These are phyloP conservation scores for Delphinus delphis DNA, from an alignment of 2,113 vertebrate genomes.

Conservation along the genomic window DNA sequence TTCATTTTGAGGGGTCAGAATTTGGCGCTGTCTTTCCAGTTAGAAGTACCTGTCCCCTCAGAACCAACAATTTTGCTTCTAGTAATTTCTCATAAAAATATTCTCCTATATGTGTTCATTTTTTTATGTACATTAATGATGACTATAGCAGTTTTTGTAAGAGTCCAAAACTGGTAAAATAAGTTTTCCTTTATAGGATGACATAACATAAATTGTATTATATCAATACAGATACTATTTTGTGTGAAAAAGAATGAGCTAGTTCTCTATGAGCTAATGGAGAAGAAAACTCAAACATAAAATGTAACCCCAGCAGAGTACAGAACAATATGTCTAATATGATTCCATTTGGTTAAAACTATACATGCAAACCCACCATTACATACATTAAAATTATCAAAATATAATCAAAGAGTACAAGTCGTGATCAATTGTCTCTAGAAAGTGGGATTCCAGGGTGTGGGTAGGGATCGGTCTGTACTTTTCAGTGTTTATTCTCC, in stretches of 20 bases:
- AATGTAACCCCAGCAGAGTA: not conserved
- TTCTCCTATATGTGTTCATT: not conserved
- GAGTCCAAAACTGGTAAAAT: not conserved
- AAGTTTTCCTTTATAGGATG: not conserved
- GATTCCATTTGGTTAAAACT: not conserved
- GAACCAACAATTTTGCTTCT: not conserved
- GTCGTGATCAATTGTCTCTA: not conserved
- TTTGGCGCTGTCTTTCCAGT: not conserved
- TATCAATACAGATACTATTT: not conserved
- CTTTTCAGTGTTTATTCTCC: not conserved
- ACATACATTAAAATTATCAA: not conserved
- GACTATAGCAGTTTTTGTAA: not conserved
- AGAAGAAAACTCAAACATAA: not conserved
- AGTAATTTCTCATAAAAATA: not conserved
- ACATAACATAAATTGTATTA: not conserved
- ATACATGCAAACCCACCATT: not conserved
- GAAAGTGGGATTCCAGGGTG: rapidly evolving
- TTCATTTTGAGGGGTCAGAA: not conserved
- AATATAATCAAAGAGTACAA: not conserved
- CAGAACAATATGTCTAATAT: not conserved
- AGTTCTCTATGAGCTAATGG: not conserved
- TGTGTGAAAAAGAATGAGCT: not conserved
- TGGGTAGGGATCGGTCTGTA: not conserved
- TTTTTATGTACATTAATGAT: not conserved
- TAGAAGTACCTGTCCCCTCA: not conserved